phyloP scores from a whole-genome alignment of 2,888 invertebrate species.

The Aricia artaxerxes region DNA sequence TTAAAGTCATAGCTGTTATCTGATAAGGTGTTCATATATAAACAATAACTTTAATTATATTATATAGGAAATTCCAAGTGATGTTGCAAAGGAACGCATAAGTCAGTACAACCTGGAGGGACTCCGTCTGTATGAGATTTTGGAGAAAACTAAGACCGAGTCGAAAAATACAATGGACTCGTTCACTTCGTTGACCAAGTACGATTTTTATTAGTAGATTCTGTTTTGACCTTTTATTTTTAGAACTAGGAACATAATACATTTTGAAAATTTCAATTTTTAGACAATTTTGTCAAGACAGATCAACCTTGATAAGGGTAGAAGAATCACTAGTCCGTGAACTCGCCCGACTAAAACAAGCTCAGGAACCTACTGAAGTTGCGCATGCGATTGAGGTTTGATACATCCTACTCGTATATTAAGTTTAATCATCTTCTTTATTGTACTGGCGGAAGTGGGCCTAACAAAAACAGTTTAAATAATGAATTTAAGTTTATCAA shows the following conservation, averaged over 20 bases:
- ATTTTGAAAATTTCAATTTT: conserved; percentile 7
- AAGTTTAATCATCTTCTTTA: not conserved
- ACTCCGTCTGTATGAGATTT: conserved; percentile 60
- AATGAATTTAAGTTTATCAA: too few relatives aligned
- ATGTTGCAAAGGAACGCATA: conserved; percentile 58
- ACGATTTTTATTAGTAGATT: conserved; percentile 36
- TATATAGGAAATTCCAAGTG: conserved; percentile 44
- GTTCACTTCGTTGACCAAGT: conserved; percentile 63
- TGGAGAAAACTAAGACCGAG: conserved; percentile 58
- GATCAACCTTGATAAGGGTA: conserved; percentile 57
- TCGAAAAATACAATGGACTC: conserved; percentile 59
- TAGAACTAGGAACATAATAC: not conserved
- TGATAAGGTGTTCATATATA: not conserved
- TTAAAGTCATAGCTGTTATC: not conserved
- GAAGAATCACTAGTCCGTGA: conserved; percentile 69
- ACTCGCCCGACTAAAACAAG: conserved; percentile 60
- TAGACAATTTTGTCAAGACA: conserved; percentile 62
- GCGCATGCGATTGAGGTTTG: conserved; percentile 55
- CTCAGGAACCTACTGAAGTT: conserved; percentile 43
- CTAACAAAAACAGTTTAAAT: too few relatives aligned
- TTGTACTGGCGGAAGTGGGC: too few relatives aligned
- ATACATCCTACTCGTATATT: not conserved
- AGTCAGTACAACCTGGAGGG: conserved; percentile 63
- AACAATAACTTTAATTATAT: not conserved
- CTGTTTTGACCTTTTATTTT: not conserved